phyloP scores from a whole-genome alignment of 2,113 vertebrate species.

The Sceloporus tristichus region DNA sequence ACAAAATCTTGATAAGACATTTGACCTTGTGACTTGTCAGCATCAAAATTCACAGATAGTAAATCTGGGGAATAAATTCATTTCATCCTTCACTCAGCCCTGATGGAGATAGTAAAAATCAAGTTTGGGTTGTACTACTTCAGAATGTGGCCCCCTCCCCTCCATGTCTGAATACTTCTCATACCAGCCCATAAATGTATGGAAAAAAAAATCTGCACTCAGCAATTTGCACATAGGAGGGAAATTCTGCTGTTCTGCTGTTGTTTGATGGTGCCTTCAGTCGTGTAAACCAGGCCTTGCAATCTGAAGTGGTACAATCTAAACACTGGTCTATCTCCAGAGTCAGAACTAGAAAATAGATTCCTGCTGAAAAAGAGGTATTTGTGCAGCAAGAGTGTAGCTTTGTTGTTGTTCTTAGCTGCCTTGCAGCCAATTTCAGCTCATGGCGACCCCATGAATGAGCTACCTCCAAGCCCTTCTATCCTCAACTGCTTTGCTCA shows the following conservation, averaged over 20 bases:
- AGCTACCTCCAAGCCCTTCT: too few species aligned
- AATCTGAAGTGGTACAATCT: neutral
- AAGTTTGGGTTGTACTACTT: neutral
- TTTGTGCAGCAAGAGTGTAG: too few species aligned
- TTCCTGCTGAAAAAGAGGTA: too few species aligned
- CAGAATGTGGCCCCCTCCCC: neutral
- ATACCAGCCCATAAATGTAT: neutral
- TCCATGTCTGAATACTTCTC: neutral
- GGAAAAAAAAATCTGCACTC: neutral
- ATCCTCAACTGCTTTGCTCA: too few species aligned
- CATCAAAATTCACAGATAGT: neutral
- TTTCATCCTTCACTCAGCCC: neutral
- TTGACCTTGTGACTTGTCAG: neutral
- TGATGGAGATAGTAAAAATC: too few species aligned
- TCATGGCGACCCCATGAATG: too few species aligned
- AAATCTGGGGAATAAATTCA: neutral
- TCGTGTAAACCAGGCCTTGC: neutral
- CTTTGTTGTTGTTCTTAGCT: too few species aligned
- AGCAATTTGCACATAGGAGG: neutral
- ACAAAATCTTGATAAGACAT: neutral
- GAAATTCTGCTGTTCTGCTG: neutral
- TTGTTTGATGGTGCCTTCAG: neutral
- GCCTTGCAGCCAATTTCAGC: too few species aligned
- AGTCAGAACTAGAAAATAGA: neutral
- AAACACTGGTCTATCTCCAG: neutral